These are phyloP conservation scores for Liolophura sinensis DNA, from an alignment of 1,140 invertebrate genomes.

Conservation along the genomic window DNA sequence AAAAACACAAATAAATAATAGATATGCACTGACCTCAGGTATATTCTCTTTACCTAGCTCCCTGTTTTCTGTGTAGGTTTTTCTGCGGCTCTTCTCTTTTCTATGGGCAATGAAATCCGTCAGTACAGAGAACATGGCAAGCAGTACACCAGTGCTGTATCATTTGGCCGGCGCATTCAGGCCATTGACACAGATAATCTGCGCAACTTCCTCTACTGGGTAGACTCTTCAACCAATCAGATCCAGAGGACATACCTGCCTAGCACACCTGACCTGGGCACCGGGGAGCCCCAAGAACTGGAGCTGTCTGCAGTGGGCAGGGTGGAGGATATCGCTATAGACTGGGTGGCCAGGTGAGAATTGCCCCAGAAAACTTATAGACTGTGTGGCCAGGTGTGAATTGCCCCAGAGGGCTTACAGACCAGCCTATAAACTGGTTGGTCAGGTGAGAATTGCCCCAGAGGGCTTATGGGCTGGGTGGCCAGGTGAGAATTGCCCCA, in stretches of 20 bases:
- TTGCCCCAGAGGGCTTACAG: not conserved
- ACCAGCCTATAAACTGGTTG: not conserved
- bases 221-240: constrained; percentile 84
- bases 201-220: constrained; percentile 85
- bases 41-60: too few relatives aligned
- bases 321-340: constrained; percentile 82
- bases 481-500: too few relatives aligned
- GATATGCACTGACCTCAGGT: too few relatives aligned
- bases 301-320: constrained; percentile 74
- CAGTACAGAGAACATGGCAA: constrained; percentile 79
- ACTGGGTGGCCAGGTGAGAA: constrained; percentile 76
- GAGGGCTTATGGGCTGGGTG: too few relatives aligned
- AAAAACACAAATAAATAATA: too few relatives aligned
- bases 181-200: constrained; percentile 83
- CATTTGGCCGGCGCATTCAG: constrained; percentile 80
- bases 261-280: constrained; percentile 68
- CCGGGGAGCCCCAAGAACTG: constrained; percentile 83
- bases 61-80: too few relatives aligned
- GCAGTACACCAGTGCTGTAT: constrained; percentile 65
- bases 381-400: not conserved
- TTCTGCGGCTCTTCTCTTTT: constrained; percentile 65
- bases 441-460: too few relatives aligned
- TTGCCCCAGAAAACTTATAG: not conserved
- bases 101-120: constrained; percentile 86
- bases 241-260: constrained; percentile 92